Conservation (phyloP, 2,797 vertebrate species). For the Xiphophorus birchmanni region DNA sequence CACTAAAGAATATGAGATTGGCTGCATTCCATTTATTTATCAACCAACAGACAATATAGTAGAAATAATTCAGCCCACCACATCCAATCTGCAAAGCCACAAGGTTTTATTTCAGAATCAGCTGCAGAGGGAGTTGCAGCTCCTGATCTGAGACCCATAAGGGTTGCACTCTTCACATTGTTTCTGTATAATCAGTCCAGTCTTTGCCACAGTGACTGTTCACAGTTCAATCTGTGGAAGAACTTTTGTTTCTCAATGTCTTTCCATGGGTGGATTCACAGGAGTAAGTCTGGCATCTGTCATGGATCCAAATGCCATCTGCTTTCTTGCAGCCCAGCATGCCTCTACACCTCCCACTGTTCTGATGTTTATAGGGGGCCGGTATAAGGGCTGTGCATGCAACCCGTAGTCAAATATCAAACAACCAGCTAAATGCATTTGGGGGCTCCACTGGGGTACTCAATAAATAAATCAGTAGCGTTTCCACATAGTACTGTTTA, state of each 20-base stretch:
- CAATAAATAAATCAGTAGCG: slow-evolving; percentile 55
- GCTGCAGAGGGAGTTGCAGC: slow-evolving; percentile 22
- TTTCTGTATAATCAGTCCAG: slow-evolving; percentile 4
- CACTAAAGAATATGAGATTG: not conserved
- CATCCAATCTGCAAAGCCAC: slow-evolving; percentile 52
- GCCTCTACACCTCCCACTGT: slow-evolving; percentile 56
- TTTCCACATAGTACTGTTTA: slow-evolving; percentile 44
- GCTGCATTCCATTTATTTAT: not conserved
- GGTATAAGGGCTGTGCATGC: slow-evolving; percentile 22
- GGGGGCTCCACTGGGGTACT: slow-evolving; percentile 11
- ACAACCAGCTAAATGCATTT: slow-evolving; percentile 28
- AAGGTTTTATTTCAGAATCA: slow-evolving; percentile 51
- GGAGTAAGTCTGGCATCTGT: slow-evolving; percentile 60
- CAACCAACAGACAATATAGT: not conserved
- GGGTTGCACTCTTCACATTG: not conserved
- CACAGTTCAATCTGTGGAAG: slow-evolving; percentile 21
- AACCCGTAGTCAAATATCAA: slow-evolving; percentile 21
- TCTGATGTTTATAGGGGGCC: slow-evolving; percentile 53
- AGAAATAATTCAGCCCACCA: slow-evolving; percentile 2
- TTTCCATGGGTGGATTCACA: slow-evolving; percentile 43
- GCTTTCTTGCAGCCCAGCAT: slow-evolving; percentile 67
- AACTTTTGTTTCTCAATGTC: slow-evolving; percentile 36
- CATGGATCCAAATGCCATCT: slow-evolving; percentile 75
- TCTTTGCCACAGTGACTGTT: slow-evolving; percentile 9
- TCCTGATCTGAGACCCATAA: slow-evolving; percentile 5